Evolutionary conservation across 2,888 invertebrate species (phyloP).

Genomic region (Eristalis arbustorum): DNA sequence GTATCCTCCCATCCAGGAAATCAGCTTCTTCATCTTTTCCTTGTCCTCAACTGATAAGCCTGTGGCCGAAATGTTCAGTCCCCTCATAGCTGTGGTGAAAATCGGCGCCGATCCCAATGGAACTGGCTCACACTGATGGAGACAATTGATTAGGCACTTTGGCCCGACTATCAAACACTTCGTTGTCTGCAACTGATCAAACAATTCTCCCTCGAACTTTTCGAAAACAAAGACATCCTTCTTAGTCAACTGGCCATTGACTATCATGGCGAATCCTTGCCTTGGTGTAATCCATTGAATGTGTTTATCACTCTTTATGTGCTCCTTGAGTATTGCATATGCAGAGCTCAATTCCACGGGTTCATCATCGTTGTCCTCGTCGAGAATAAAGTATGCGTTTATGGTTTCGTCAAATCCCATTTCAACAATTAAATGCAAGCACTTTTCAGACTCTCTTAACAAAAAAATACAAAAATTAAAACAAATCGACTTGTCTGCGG

Average conservation of each 20-base stretch:
- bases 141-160: slow-evolving; percentile 87
- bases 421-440: neutral
- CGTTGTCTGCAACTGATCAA: slow-evolving; percentile 83
- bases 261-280: slow-evolving; percentile 81
- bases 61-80: slow-evolving; percentile 85
- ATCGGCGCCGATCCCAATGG: slow-evolving; percentile 89
- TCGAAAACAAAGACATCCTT: slow-evolving; percentile 90
- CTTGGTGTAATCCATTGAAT: slow-evolving; percentile 84
- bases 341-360: slow-evolving; percentile 72
- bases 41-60: slow-evolving; percentile 82
- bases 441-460: neutral
- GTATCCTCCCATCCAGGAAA: slow-evolving; percentile 89
- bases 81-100: slow-evolving; percentile 90
- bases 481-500: neutral
- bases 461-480: slow-evolving; percentile 19
- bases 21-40: slow-evolving; percentile 83
- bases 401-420: slow-evolving; percentile 76
- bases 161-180: slow-evolving; percentile 91
- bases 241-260: slow-evolving; percentile 83
- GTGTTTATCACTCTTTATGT: slow-evolving; percentile 75
- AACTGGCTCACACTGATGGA: slow-evolving; percentile 86
- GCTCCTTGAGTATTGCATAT: slow-evolving; percentile 73
- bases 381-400: slow-evolving; percentile 77
- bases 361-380: slow-evolving; percentile 65
- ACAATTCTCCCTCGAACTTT: slow-evolving; percentile 87